A percentile compares a stretch with the other conserved stretches of the same genome.
Evolutionary conservation across 2,797 vertebrate genomes (phyloP).

Genomic region (Acrossocheilus fasciatus): DNA sequence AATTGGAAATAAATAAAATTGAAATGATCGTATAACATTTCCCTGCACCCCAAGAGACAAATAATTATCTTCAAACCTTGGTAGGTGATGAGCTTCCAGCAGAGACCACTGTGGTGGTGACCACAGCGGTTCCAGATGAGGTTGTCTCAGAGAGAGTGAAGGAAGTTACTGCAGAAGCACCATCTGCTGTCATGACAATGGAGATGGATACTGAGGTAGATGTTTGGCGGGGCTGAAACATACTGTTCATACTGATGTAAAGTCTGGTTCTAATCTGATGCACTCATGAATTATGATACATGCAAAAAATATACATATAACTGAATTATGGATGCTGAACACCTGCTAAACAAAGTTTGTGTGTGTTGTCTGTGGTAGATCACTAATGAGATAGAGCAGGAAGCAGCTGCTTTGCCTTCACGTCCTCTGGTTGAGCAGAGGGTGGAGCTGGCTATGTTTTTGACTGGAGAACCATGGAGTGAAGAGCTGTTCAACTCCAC

Average conservation of each 20-base stretch:
- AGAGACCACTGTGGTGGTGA: constrained; percentile 9
- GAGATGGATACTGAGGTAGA: constrained; percentile 65
- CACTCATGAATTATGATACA: background rate
- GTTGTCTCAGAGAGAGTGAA: constrained; percentile 19
- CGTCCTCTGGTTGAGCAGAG: constrained; percentile 79
- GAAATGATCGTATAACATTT: background rate
- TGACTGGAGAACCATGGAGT: constrained; percentile 81
- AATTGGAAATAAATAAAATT: constrained; percentile 5
- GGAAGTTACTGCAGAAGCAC: constrained; percentile 21
- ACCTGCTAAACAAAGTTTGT: background rate
- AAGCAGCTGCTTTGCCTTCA: constrained; percentile 67
- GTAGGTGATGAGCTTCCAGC: background rate
- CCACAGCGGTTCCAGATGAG: background rate
- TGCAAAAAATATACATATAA: background rate
- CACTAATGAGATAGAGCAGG: constrained; percentile 85
- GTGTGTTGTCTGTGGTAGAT: constrained; percentile 72
- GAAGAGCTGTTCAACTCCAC: constrained; percentile 79
- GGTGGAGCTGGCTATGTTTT: constrained; percentile 85
- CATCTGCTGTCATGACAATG: constrained; percentile 31
- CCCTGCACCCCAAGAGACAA: background rate
- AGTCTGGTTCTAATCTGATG: background rate
- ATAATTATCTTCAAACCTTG: background rate
- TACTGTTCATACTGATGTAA: background rate
- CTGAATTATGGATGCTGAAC: background rate
- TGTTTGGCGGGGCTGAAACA: constrained; percentile 65